These are phyloP conservation scores for Chelmon rostratus DNA, from an alignment of 2,797 vertebrate genomes.

Conservation along the genomic window DNA sequence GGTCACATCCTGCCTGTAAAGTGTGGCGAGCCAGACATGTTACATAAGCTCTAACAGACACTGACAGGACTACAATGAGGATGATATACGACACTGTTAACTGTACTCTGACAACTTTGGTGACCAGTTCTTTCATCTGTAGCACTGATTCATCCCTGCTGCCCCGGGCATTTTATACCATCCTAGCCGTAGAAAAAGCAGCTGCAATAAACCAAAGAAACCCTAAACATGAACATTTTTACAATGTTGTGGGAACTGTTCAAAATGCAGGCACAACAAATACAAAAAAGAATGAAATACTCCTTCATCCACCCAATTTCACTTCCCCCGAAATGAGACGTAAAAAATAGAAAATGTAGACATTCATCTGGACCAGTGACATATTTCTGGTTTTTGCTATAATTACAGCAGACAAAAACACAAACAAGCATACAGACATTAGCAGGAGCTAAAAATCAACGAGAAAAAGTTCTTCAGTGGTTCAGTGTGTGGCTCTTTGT, in stretches of 20 bases:
- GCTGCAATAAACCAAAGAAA: conserved; percentile 28
- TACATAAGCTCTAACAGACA: conserved; percentile 46
- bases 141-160: neutral
- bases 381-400: conserved; percentile 49
- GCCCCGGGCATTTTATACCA: conserved; percentile 2
- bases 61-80: conserved; percentile 44
- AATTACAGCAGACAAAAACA: conserved; percentile 50
- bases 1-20: conserved; percentile 28
- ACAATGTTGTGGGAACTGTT: conserved; percentile 20
- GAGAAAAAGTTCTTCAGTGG: conserved; percentile 34
- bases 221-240: conserved; percentile 12
- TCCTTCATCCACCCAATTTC: conserved; percentile 6
- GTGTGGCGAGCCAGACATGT: conserved; percentile 14
- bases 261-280: conserved; percentile 51
- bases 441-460: conserved; percentile 33
- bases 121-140: conserved; percentile 35
- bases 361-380: conserved; percentile 65
- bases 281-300: conserved; percentile 41
- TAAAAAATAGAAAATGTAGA: conserved; percentile 65
- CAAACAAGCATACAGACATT: conserved; percentile 30
- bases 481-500: conserved; percentile 23
- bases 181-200: conserved; percentile 21
- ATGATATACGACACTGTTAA: conserved; percentile 38
- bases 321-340: conserved; percentile 14
- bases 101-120: conserved; percentile 44